Base-by-base conservation (phyloP, 2,797 vertebrate genomes). In the Halcyon chelicuti region DNA sequence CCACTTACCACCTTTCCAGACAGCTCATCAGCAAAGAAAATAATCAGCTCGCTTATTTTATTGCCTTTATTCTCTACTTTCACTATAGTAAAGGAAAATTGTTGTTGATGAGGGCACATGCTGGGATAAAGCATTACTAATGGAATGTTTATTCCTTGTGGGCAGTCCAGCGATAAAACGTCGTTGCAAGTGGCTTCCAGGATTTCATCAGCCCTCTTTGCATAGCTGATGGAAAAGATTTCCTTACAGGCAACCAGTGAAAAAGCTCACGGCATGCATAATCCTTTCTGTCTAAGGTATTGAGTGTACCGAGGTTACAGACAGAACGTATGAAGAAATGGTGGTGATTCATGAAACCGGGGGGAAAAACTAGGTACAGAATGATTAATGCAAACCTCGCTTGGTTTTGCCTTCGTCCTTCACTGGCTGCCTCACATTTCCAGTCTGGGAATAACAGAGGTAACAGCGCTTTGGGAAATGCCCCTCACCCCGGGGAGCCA, bases 361-460 rank as follows among this genome's bases (percentile, higher is more conserved):
- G 15, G 18, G 14, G 4, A 23, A 22, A 35, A 40, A 37, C 14
- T 17, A 12, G 1, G 15, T 35, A 20, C 31, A 18, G 57, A 40
- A 49, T 6, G 2, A 9, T 86, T 26, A 54, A 47, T 66, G 86
- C 70, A 70, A 84, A 65, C 81, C 31, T 66, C 6, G 0, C 6
- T 20, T 18, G 44, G 25, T 39, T 93, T 61, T 78, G 46, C 5
- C 39, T 90, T 90, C 66, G 28, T 72, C 21, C 37, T 63, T 39
- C 55, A 14, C 19, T 33, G 51, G 25, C 28, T 44, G 19, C 58
- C 28, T 51, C 42, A 11, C 49, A 14, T 52, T 54, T 60, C 71
- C 46, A 74, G 2, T 1, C 33, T 10, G 15, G 60, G 84, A 76
- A 35, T 10, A 5, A 22, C 2, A 14, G 0, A 0, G 6, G 49